Conservation (phyloP, 2,888 invertebrate genomes). For the Zonitis immaculata region DNA sequence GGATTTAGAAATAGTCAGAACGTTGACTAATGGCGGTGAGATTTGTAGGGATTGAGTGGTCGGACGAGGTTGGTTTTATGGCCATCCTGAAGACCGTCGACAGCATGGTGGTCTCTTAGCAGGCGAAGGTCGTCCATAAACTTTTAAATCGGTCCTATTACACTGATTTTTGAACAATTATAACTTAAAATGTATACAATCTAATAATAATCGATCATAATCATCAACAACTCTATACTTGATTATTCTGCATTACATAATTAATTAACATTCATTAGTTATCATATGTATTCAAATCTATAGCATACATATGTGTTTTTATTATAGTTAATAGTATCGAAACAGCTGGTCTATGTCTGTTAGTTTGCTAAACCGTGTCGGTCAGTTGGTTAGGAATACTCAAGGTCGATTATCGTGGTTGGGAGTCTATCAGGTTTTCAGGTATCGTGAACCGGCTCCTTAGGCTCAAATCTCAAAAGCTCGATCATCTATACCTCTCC, state of each 20-base stretch:
- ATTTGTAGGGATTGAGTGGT: constrained; percentile 3
- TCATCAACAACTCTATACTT: background rate
- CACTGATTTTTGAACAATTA: constrained; percentile 11
- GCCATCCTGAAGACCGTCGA: constrained; percentile 4
- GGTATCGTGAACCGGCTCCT: constrained; percentile 12
- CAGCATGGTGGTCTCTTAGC: constrained; percentile 14
- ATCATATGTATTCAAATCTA: too few relatives aligned
- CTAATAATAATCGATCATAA: background rate
- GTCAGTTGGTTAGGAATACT: constrained; percentile 33
- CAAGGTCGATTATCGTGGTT: constrained; percentile 25
- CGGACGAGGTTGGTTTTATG: constrained; percentile 9
- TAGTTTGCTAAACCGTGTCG: constrained; percentile 27
- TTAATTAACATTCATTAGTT: too few relatives aligned
- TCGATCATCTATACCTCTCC: constrained; percentile 2
- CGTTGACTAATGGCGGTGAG: background rate
- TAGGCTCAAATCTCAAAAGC: constrained; percentile 1
- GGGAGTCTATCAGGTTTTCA: constrained; percentile 7
- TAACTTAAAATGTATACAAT: background rate
- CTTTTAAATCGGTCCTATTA: constrained; percentile 17
- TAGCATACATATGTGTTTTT: background rate
- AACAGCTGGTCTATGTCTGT: constrained; percentile 9
- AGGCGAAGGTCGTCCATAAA: constrained; percentile 15
- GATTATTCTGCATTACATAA: constrained; percentile 3
- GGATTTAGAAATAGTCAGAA: background rate
- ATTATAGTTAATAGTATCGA: background rate